Evolutionary conservation across 1,140 invertebrate species (phyloP).

Genomic region (Brachionus calyciflorus): DNA sequence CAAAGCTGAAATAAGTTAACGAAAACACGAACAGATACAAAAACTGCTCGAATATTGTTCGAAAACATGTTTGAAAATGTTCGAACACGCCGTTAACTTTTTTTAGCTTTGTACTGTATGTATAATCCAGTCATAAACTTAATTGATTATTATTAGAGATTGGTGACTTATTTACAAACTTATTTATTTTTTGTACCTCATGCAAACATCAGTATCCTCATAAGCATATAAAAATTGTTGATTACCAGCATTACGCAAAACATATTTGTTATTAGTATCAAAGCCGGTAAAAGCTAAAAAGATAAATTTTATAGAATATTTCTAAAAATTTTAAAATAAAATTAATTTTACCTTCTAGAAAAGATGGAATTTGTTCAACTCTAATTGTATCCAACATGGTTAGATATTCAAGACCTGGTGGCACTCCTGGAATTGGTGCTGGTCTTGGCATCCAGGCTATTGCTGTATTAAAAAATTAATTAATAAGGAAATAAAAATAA

Average conservation of each 20-base stretch:
- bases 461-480: neutral
- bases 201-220: constrained; percentile 71
- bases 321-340: neutral
- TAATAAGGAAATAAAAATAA: neutral
- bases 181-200: neutral
- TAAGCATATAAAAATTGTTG: constrained; percentile 56
- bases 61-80: too few species aligned
- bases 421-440: constrained; percentile 71
- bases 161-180: neutral
- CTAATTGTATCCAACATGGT: constrained; percentile 81
- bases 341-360: constrained; percentile 69
- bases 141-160: too few species aligned
- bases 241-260: constrained; percentile 54
- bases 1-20: too few species aligned
- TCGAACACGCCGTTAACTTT: too few species aligned
- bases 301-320: too few species aligned
- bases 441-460: constrained; percentile 72
- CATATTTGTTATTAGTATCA: constrained; percentile 78
- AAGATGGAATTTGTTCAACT: constrained; percentile 80
- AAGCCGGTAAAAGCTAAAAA: constrained; percentile 74
- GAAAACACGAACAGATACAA: too few species aligned
- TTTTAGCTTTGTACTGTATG: too few species aligned
- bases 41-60: too few species aligned
- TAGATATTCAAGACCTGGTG: constrained; percentile 86
- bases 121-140: too few species aligned